phyloP scores from a whole-genome alignment of 23 tunicate genomes.

The Trididemnum nubilum region DNA sequence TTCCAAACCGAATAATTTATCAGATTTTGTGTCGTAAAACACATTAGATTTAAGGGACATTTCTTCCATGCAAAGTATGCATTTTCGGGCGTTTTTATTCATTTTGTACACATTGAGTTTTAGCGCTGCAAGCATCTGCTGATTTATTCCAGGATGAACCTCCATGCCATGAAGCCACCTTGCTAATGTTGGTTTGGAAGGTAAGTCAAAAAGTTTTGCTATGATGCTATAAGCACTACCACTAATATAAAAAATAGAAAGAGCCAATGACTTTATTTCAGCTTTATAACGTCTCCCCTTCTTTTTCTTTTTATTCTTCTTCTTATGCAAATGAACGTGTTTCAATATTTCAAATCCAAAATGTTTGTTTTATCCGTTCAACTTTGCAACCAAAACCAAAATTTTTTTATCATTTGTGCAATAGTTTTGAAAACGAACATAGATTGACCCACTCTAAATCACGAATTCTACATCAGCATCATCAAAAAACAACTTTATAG shows the following conservation, averaged over 20 bases:
- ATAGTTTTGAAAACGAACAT: too few species aligned
- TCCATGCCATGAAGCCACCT: not conserved
- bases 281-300: not conserved
- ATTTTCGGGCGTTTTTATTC: not conserved
- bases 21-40: not conserved
- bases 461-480: too few species aligned
- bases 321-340: too few species aligned
- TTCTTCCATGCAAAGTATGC: not conserved
- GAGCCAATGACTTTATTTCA: not conserved
- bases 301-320: too few species aligned
- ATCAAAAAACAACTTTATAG: too few species aligned
- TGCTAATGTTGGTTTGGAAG: not conserved
- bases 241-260: not conserved
- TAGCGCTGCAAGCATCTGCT: not conserved
- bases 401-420: too few species aligned
- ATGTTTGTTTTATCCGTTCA: too few species aligned
- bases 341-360: too few species aligned
- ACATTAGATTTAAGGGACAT: not conserved
- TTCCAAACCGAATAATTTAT: not conserved
- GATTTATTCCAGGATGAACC: not conserved
- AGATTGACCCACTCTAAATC: too few species aligned
- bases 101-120: not conserved
- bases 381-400: too few species aligned
- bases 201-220: not conserved
- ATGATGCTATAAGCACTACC: not conserved